phyloP scores from a whole-genome alignment of 2,113 vertebrate species.

The Mionectes macconnelli region DNA sequence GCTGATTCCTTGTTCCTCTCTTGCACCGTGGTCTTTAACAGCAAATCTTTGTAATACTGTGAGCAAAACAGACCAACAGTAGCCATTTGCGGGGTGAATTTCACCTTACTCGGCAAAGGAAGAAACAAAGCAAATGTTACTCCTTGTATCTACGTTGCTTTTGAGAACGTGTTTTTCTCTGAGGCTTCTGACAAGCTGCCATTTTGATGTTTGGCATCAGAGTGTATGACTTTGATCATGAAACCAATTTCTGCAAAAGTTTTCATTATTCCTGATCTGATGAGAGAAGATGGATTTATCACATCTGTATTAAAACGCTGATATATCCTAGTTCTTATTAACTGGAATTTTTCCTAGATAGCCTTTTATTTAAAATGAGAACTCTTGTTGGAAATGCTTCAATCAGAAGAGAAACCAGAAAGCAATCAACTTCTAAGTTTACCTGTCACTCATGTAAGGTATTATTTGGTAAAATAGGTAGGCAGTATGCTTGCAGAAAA shows the following conservation, averaged over 20 bases:
- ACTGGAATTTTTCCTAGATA: background rate
- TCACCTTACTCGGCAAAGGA: background rate
- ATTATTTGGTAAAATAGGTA: background rate
- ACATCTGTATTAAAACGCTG: background rate
- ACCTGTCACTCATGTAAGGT: background rate
- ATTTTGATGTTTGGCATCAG: background rate
- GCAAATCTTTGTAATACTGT: background rate
- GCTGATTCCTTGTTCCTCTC: background rate
- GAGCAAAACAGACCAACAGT: background rate
- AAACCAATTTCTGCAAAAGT: background rate
- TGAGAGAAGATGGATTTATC: background rate
- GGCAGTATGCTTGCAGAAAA: background rate
- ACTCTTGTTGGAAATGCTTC: background rate
- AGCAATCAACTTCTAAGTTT: background rate
- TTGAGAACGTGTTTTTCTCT: background rate
- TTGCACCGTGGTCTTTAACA: background rate
- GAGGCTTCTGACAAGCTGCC: background rate
- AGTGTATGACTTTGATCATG: background rate
- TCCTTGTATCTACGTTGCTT: background rate
- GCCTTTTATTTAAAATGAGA: background rate
- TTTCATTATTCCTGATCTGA: background rate
- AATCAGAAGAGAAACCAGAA: background rate
- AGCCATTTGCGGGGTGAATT: background rate
- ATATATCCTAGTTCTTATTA: background rate
- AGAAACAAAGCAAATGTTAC: background rate